phyloP scores from a whole-genome alignment of 2,797 vertebrate genomes.

The Echeneis naucrates region DNA sequence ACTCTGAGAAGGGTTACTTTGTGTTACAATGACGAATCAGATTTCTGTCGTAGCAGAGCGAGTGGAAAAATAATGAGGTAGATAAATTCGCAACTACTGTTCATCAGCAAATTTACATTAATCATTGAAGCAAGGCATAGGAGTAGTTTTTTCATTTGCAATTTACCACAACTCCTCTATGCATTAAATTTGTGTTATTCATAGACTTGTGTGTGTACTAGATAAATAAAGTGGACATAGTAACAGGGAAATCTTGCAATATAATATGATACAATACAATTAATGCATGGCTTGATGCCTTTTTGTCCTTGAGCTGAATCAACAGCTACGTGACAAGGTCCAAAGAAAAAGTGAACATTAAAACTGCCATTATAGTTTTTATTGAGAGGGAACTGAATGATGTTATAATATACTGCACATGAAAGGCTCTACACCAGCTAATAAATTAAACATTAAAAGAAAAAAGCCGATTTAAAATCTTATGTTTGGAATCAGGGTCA shows the following conservation, averaged over 20 bases:
- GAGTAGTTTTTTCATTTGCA: constrained; percentile 14
- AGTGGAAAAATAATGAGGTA: constrained; percentile 27
- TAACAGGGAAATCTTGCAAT: neutral
- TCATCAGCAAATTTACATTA: constrained; percentile 11
- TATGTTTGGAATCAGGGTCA: constrained; percentile 16
- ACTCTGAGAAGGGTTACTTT: neutral
- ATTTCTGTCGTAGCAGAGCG: constrained; percentile 20
- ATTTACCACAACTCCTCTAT: neutral
- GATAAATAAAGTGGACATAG: constrained; percentile 6
- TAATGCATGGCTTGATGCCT: constrained; percentile 2
- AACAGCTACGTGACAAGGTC: constrained; percentile 4
- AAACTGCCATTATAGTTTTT: neutral
- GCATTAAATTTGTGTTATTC: constrained; percentile 2
- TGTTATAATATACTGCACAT: neutral
- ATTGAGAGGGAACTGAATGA: neutral
- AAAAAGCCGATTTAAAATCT: constrained; percentile 14
- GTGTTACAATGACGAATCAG: constrained; percentile 37
- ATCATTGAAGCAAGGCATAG: constrained; percentile 22
- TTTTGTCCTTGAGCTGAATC: constrained; percentile 10
- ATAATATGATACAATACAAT: neutral
- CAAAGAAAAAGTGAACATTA: neutral
- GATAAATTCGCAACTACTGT: constrained; percentile 3
- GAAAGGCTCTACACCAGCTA: constrained; percentile 3
- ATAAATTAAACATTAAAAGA: constrained; percentile 8
- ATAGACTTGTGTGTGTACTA: neutral